Percentiles rank a stretch among this genome's conserved stretches.
These are phyloP conservation scores for Saturnia japonica DNA, from an alignment of 2,888 invertebrate genomes.

Conservation along the genomic window DNA sequence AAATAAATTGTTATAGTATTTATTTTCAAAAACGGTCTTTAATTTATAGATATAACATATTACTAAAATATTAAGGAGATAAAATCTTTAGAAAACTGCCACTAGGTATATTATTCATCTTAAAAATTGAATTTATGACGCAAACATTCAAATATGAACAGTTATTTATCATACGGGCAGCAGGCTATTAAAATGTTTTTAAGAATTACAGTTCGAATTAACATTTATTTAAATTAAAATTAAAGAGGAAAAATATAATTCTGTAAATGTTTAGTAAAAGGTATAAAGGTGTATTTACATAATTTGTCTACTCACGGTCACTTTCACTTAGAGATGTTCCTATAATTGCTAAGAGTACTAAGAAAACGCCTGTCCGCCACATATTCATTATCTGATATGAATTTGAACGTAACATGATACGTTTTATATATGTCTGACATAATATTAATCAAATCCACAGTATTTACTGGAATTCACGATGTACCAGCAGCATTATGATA, in stretches of 20 bases:
- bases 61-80: background rate
- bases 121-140: background rate
- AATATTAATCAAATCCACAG: constrained; percentile 42
- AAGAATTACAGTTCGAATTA: background rate
- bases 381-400: constrained; percentile 50
- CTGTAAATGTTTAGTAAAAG: background rate
- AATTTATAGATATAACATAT: background rate
- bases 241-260: background rate
- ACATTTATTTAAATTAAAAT: background rate
- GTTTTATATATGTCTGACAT: constrained; percentile 56
- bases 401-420: constrained; percentile 36
- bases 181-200: background rate
- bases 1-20: background rate
- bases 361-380: constrained; percentile 53
- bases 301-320: constrained; percentile 12
- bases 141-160: background rate
- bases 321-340: constrained; percentile 4
- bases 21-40: background rate
- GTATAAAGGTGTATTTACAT: background rate
- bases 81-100: background rate
- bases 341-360: constrained; percentile 37
- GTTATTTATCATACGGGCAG: background rate
- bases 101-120: background rate
- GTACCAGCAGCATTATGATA: constrained; percentile 43
- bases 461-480: constrained; percentile 36